These are phyloP conservation scores for Leptinotarsa defecta DNA, from an alignment of 1,140 invertebrate genomes.

Conservation along the genomic window DNA sequence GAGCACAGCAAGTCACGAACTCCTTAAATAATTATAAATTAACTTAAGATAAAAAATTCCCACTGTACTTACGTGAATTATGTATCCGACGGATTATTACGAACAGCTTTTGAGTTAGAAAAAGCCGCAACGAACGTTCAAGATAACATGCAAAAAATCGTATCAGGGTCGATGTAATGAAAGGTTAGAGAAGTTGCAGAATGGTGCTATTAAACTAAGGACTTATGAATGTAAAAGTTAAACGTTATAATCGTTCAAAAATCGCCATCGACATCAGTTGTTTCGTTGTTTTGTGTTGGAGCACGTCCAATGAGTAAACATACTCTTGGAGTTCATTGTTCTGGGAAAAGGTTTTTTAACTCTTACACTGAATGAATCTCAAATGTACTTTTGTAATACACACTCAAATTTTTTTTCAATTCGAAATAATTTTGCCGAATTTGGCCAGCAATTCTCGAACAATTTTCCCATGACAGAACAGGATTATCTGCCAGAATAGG, in stretches of 20 bases:
- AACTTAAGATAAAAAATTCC: slow-evolving; percentile 23
- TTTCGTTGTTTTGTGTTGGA: too few relatives aligned
- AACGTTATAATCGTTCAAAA: background rate
- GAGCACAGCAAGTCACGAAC: slow-evolving; percentile 26
- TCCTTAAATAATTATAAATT: slow-evolving; percentile 29
- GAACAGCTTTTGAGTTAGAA: background rate
- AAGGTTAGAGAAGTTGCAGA: background rate
- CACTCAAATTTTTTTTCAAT: too few relatives aligned
- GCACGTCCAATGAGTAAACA: too few relatives aligned
- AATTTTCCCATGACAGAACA: too few relatives aligned
- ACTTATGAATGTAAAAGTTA: background rate
- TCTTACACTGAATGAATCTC: too few relatives aligned
- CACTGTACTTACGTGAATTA: slow-evolving; percentile 29
- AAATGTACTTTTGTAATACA: too few relatives aligned
- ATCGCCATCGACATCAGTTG: too few relatives aligned
- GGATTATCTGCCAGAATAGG: too few relatives aligned
- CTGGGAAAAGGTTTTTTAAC: too few relatives aligned
- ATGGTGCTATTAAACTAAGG: background rate
- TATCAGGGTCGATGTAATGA: background rate
- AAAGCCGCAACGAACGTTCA: background rate
- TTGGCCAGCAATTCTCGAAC: too few relatives aligned
- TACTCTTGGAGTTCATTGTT: too few relatives aligned
- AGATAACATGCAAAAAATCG: slow-evolving; percentile 1
- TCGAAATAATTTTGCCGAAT: too few relatives aligned
- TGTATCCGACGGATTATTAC: slow-evolving; percentile 19